Conservation (phyloP, 2,888 invertebrate species). For the Lepeophtheirus nordmannii region DNA sequence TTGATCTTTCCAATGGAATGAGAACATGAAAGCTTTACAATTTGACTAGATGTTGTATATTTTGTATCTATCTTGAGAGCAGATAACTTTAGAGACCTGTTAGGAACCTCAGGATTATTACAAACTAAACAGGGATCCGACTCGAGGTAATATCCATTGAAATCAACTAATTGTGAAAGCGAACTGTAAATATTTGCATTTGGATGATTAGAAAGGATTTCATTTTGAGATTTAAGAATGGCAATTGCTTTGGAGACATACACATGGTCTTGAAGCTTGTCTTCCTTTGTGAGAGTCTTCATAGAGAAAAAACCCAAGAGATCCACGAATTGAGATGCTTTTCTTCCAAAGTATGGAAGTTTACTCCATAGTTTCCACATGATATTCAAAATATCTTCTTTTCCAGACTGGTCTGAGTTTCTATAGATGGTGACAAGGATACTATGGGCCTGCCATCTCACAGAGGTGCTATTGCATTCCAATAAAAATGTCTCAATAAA, state of each 20-base stretch:
- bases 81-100: slow-evolving; percentile 74
- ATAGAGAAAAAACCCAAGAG: slow-evolving; percentile 84
- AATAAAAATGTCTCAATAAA: slow-evolving; percentile 79
- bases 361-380: slow-evolving; percentile 84
- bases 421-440: slow-evolving; percentile 65
- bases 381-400: slow-evolving; percentile 59
- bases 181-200: slow-evolving; percentile 84
- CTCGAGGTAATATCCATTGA: slow-evolving; percentile 78
- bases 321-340: slow-evolving; percentile 92
- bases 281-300: slow-evolving; percentile 41
- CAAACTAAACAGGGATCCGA: slow-evolving; percentile 94
- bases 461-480: slow-evolving; percentile 78
- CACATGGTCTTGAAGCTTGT: slow-evolving; percentile 25
- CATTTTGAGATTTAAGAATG: slow-evolving; percentile 50
- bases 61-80: slow-evolving; percentile 90
- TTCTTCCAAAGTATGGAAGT: slow-evolving; percentile 72
- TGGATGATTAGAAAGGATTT: slow-evolving; percentile 71
- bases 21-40: slow-evolving; percentile 84
- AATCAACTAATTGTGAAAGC: slow-evolving; percentile 78
- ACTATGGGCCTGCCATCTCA: slow-evolving; percentile 90
- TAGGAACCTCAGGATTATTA: slow-evolving; percentile 88
- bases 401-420: slow-evolving; percentile 59
- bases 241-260: slow-evolving; percentile 11
- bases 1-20: slow-evolving; percentile 88
- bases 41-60: slow-evolving; percentile 93